A percentile compares a stretch with the other conserved stretches of the same genome.
phyloP scores from a whole-genome alignment of 2,888 invertebrate species.

The Drosophila kuntzei region DNA sequence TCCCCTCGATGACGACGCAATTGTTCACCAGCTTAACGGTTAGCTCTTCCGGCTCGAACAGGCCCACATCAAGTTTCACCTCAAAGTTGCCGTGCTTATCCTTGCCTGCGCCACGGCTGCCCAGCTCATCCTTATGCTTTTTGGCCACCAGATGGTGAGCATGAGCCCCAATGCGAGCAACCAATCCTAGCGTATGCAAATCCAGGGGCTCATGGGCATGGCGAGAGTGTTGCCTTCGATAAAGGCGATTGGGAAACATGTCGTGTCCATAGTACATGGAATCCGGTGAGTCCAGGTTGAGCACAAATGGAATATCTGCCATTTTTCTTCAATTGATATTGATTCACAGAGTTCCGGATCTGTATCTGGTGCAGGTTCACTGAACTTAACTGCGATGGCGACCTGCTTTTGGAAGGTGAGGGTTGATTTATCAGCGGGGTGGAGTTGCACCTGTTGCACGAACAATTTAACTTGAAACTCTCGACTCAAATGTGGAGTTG shows the following conservation, averaged over 20 bases:
- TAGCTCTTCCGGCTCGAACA: constrained; percentile 90
- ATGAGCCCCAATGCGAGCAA: constrained; percentile 79
- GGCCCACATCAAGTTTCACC: constrained; percentile 89
- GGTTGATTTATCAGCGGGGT: constrained; percentile 49
- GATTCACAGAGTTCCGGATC: constrained; percentile 31
- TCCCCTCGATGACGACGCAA: constrained; percentile 88
- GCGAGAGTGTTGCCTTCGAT: constrained; percentile 77
- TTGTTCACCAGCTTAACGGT: constrained; percentile 88
- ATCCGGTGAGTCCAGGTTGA: constrained; percentile 77
- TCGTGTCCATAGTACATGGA: constrained; percentile 82
- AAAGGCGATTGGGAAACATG: constrained; percentile 80
- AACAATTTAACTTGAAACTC: constrained; percentile 44
- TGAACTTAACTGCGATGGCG: constrained; percentile 51
- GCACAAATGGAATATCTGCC: constrained; percentile 81
- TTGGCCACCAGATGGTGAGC: constrained; percentile 69
- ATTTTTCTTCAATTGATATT: constrained; percentile 55
- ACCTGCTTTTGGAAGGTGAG: constrained; percentile 54
- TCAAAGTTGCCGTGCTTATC: constrained; percentile 89
- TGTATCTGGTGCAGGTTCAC: constrained; percentile 70
- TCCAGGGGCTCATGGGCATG: constrained; percentile 77
- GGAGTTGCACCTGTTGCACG: background rate
- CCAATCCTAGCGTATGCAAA: constrained; percentile 78
- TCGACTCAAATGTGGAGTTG: constrained; percentile 63
- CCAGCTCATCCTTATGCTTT: constrained; percentile 62
- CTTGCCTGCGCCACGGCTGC: constrained; percentile 55